Evolutionary conservation across 2,888 invertebrate genomes (phyloP), one percentile per base, ranked within the genome.

Genomic region (Copidosoma aretas): DNA sequence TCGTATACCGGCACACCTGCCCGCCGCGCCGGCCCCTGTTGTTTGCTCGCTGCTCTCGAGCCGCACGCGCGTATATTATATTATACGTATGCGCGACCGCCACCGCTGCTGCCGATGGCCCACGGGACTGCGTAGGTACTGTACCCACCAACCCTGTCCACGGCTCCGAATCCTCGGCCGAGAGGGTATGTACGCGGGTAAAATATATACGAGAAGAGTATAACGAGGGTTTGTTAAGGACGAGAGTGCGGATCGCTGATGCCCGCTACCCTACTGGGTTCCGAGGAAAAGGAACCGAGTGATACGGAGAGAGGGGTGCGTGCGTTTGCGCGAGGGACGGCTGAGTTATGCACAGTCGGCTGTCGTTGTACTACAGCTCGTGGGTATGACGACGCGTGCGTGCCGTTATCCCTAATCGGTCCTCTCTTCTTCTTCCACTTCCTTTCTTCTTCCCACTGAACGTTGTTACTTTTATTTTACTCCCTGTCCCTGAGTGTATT

Each of bases 311-410:
- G 43, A 46, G 43, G 43, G 8, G 43, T 8, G 43, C 8, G 12
- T 12, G 43, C 17, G 14, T n/a, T n/a, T n/a, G n/a, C 43, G 43
- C 17, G 17, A 46, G 17, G 17, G 43, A 46, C 43, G 43, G 43
- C 43, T 17, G 43, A 4, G 43, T 17, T 8, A 10, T 21, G 61
- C 62, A 58, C 76, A 76, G 76, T 75, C 75, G 77, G 77, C 77
- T 77, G 77, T 76, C 75, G 77, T 70, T 72, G 64, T 41, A 51
- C 24, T 57, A 57, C 32, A 32, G 8, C 32, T 32, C 32, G 32
- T 32, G 3, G 32, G 32, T 32, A 32, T 32, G n/a, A n/a, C n/a
- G n/a, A 41, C 41, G 10, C 10, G 10, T 10, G 41, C 41, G 41
- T 14, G 14, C 60, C 62, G 58, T 62, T 65, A 65, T 69, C 58